Evolutionary conservation across 2,888 invertebrate genomes (phyloP).

Genomic region (Diarsia brunnea): DNA sequence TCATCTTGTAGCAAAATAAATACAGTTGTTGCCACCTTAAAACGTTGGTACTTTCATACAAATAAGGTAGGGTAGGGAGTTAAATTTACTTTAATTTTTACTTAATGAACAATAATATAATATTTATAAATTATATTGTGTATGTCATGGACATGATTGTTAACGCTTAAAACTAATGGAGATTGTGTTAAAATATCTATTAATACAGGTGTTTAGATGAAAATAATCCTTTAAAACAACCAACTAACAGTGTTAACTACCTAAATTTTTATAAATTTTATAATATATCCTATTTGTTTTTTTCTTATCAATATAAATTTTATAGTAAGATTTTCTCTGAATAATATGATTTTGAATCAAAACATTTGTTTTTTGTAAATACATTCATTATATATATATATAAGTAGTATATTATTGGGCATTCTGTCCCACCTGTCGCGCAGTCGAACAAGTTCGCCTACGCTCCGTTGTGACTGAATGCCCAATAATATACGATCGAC

Average conservation of each 20-base stretch:
- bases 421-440: too few species aligned
- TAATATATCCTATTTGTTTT: neutral
- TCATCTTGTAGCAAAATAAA: conserved; percentile 21
- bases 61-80: conserved; percentile 7
- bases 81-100: conserved; percentile 23
- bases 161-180: conserved; percentile 63
- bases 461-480: too few species aligned
- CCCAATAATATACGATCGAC: too few species aligned
- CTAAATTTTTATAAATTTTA: neutral
- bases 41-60: conserved; percentile 35
- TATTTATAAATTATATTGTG: conserved; percentile 49
- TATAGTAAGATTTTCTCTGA: neutral
- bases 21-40: conserved; percentile 13
- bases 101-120: conserved; percentile 43
- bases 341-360: neutral
- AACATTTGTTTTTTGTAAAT: neutral
- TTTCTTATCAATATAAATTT: neutral
- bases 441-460: too few species aligned
- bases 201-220: conserved; percentile 65
- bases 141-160: conserved; percentile 64
- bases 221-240: conserved; percentile 23
- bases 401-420: too few species aligned
- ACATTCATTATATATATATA: too few species aligned
- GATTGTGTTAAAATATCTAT: conserved; percentile 65
- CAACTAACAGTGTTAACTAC: conserved; percentile 2